These are phyloP conservation scores for Spinibarbus caldwelli DNA, from an alignment of 2,797 vertebrate species.

Conservation along the genomic window DNA sequence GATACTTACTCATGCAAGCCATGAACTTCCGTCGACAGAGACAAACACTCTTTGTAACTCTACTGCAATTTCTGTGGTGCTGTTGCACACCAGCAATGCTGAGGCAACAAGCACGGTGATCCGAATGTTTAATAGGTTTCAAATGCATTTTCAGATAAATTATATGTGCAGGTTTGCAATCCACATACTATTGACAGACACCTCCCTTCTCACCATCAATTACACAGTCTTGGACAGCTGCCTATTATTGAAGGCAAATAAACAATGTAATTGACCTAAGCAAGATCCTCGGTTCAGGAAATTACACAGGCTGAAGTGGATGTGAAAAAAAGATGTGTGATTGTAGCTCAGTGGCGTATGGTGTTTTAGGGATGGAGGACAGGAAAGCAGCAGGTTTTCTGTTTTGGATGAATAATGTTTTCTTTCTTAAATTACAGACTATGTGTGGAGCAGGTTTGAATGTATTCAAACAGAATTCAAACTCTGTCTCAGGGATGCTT, in stretches of 20 bases:
- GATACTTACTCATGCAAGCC: conserved; percentile 62
- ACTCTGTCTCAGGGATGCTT: conserved; percentile 23
- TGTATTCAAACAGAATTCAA: conserved; percentile 40
- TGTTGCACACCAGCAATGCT: conserved; percentile 54
- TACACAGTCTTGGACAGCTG: conserved; percentile 39
- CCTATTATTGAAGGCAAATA: conserved; percentile 57
- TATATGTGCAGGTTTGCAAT: conserved; percentile 50
- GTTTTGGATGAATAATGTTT: conserved; percentile 45
- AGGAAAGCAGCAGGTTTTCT: conserved; percentile 21
- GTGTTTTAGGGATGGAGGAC: neutral
- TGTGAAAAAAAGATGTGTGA: conserved; percentile 30
- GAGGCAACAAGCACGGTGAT: conserved; percentile 46
- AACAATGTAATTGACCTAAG: conserved; percentile 57
- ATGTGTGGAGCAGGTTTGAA: neutral
- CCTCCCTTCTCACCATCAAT: conserved; percentile 14
- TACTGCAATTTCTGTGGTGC: conserved; percentile 58
- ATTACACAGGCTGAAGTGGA: conserved; percentile 47
- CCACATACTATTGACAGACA: conserved; percentile 46
- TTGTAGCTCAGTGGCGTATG: neutral
- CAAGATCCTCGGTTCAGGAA: conserved; percentile 57
- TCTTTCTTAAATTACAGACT: conserved; percentile 36
- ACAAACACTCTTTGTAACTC: conserved; percentile 65
- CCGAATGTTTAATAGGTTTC: conserved; percentile 49
- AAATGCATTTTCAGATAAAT: conserved; percentile 48
- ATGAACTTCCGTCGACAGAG: conserved; percentile 54